A percentile compares a stretch with the other conserved stretches of the same genome.
Conservation (phyloP, 2,888 invertebrate species). For the Artemia sinica region DNA sequence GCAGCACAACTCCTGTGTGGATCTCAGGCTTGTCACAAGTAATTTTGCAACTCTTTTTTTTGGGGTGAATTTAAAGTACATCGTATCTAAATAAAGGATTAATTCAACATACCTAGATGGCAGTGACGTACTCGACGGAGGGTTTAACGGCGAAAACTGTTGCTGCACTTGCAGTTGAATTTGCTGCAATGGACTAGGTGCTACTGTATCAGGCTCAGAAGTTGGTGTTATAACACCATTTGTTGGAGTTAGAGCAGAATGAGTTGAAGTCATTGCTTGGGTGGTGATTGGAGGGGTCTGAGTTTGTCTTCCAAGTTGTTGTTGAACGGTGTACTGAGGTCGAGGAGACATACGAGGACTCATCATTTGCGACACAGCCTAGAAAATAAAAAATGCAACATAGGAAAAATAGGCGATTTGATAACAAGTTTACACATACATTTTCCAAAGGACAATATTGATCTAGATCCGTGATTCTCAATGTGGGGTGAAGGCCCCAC, state of each 20-base stretch:
- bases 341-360: not conserved
- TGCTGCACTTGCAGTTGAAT: conserved; percentile 9
- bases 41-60: too few species aligned
- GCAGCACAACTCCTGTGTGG: too few species aligned
- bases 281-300: not conserved
- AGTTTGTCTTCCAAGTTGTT: not conserved
- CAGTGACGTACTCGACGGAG: not conserved
- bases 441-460: too few species aligned
- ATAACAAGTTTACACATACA: too few species aligned
- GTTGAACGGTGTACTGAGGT: not conserved
- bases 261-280: not conserved
- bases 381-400: too few species aligned
- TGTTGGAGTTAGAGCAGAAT: not conserved
- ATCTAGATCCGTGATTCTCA: too few species aligned
- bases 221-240: not conserved
- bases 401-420: too few species aligned
- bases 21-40: too few species aligned
- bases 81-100: too few species aligned
- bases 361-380: not conserved
- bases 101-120: too few species aligned
- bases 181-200: conserved; percentile 5
- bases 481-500: too few species aligned
- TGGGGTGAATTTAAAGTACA: too few species aligned
- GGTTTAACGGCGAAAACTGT: not conserved
- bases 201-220: not conserved